Evolutionary conservation across 1,140 invertebrate species (phyloP).

Genomic region (Lepidurus couesii): DNA sequence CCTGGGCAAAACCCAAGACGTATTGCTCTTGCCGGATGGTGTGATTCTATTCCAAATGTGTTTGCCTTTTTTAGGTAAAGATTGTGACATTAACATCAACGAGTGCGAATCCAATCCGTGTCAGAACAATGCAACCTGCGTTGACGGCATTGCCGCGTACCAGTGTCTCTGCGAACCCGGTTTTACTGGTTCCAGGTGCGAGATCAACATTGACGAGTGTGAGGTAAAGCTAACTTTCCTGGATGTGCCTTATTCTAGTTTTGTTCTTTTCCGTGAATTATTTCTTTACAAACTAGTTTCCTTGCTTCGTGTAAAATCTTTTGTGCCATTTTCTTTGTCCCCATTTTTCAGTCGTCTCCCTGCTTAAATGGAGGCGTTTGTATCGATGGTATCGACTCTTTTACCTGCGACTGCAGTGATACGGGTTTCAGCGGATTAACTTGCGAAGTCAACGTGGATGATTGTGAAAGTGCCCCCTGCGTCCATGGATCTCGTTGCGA

Average conservation of each 20-base stretch:
- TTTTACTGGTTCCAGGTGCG: constrained; percentile 69
- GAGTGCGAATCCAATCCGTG: constrained; percentile 79
- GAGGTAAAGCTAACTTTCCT: constrained; percentile 46
- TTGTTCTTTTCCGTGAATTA: too few species aligned
- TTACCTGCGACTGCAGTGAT: constrained; percentile 72
- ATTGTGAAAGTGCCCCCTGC: constrained; percentile 70
- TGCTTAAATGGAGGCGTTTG: constrained; percentile 77
- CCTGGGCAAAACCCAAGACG: constrained; percentile 33
- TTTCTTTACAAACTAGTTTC: too few species aligned
- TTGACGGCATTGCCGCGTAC: constrained; percentile 66
- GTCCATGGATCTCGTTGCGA: constrained; percentile 66
- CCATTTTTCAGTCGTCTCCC: constrained; percentile 65
- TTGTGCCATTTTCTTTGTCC: constrained; percentile 55
- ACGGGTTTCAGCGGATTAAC: constrained; percentile 76
- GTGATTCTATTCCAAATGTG: constrained; percentile 22
- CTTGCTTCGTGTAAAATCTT: background rate
- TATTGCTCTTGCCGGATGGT: constrained; percentile 39
- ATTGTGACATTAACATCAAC: constrained; percentile 79
- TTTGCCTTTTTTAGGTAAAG: constrained; percentile 55
- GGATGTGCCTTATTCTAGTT: too few species aligned
- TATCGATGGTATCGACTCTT: constrained; percentile 74
- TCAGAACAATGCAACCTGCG: constrained; percentile 65
- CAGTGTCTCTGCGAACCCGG: constrained; percentile 65
- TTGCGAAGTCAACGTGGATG: constrained; percentile 86
- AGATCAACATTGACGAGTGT: constrained; percentile 81